These are phyloP conservation scores for Zaprionus inermis DNA, from an alignment of 1,140 invertebrate species.

Conservation along the genomic window DNA sequence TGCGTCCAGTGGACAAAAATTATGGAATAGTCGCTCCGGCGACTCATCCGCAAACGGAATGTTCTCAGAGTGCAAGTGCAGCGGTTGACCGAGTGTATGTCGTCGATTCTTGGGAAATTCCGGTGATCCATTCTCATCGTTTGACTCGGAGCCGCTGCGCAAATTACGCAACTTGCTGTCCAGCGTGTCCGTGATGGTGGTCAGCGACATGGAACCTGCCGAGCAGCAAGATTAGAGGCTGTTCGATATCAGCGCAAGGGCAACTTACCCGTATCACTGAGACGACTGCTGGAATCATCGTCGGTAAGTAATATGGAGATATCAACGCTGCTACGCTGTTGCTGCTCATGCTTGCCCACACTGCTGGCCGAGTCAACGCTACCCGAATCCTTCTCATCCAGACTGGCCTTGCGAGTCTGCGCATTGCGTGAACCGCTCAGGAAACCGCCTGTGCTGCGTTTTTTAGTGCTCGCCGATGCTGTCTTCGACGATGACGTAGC, in stretches of 20 bases:
- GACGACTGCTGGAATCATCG: slow-evolving; percentile 76
- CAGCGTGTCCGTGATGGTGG: slow-evolving; percentile 89
- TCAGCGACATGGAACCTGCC: slow-evolving; percentile 85
- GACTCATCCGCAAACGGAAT: slow-evolving; percentile 86
- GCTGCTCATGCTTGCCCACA: slow-evolving; percentile 48
- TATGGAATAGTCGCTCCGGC: slow-evolving; percentile 83
- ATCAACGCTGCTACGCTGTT: slow-evolving; percentile 78
- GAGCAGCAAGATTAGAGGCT: slow-evolving; percentile 44
- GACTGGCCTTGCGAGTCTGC: slow-evolving; percentile 68
- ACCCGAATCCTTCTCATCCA: slow-evolving; percentile 81
- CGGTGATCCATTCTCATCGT: slow-evolving; percentile 78
- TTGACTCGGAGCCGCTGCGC: slow-evolving; percentile 84
- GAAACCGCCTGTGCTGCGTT: slow-evolving; percentile 54
- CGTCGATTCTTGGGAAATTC: slow-evolving; percentile 76
- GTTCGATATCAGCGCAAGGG: neutral
- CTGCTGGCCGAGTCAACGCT: slow-evolving; percentile 63
- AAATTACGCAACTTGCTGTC: slow-evolving; percentile 90
- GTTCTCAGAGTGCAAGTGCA: slow-evolving; percentile 84
- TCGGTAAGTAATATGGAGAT: slow-evolving; percentile 78
- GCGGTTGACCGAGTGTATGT: slow-evolving; percentile 73
- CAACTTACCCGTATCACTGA: slow-evolving; percentile 77
- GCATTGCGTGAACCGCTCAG: slow-evolving; percentile 17
- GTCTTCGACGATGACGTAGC: slow-evolving; percentile 24
- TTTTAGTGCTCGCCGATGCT: slow-evolving; percentile 47
- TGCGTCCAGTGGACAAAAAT: slow-evolving; percentile 70